Evolutionary conservation across 2,113 vertebrate genomes (phyloP).

Genomic region (Archilochus colubris): DNA sequence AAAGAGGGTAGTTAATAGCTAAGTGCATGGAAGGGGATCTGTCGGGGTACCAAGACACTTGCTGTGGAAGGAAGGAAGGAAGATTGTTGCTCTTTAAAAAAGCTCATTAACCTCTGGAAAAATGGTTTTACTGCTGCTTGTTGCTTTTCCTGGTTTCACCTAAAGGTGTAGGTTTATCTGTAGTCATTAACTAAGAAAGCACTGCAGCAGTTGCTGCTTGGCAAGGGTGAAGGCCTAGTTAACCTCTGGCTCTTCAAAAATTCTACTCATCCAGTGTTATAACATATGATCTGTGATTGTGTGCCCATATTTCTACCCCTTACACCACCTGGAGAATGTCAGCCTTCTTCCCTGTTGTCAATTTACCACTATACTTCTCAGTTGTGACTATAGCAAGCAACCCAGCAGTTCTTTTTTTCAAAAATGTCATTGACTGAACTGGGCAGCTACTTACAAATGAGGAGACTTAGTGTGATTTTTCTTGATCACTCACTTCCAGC

Average conservation of each 20-base stretch:
- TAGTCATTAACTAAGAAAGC: not conserved
- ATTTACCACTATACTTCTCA: not conserved
- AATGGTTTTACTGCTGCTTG: not conserved
- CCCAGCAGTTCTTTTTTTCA: not conserved
- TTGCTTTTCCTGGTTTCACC: not conserved
- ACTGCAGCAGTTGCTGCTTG: not conserved
- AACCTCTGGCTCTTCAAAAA: not conserved
- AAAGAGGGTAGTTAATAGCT: not conserved
- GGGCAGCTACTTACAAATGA: not conserved
- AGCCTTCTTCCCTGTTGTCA: not conserved
- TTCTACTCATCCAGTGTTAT: not conserved
- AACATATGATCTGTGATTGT: not conserved
- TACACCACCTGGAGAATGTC: not conserved
- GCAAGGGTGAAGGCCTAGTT: not conserved
- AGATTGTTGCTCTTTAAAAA: not conserved
- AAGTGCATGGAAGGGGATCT: not conserved
- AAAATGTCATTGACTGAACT: not conserved
- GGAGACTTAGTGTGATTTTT: not conserved
- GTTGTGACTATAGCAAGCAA: not conserved
- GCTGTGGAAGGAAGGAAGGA: not conserved
- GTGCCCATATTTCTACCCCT: not conserved
- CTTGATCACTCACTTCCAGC: not conserved
- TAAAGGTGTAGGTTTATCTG: not conserved
- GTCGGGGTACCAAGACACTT: not conserved
- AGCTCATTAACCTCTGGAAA: not conserved